Evolutionary conservation across 2,888 invertebrate genomes (phyloP).

Genomic region (Scaptomyza caliginosa): DNA sequence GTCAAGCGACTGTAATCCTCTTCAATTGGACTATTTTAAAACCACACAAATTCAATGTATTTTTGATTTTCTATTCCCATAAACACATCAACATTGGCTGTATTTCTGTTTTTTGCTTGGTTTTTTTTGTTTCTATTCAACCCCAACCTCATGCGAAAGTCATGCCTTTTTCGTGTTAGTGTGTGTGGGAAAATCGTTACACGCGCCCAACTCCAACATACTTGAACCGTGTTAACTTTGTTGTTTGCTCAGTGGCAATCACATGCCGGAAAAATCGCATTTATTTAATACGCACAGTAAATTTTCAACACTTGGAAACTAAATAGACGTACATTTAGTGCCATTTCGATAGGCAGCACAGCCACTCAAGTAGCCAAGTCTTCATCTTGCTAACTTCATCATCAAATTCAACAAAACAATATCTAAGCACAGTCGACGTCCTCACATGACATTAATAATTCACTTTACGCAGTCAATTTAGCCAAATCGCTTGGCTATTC

Average conservation of each 20-base stretch:
- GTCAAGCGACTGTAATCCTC: too few species aligned
- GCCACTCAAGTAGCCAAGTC: background rate
- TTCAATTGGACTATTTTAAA: too few species aligned
- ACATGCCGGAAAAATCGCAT: conserved; percentile 75
- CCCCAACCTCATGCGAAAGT: background rate
- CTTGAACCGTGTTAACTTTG: conserved; percentile 20
- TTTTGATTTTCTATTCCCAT: background rate
- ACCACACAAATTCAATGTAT: conserved; percentile 1
- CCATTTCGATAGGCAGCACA: conserved; percentile 57
- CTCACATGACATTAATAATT: conserved; percentile 77
- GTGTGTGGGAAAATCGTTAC: background rate
- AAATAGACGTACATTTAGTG: conserved; percentile 76
- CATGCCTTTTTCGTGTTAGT: conserved; percentile 15
- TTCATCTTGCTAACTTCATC: background rate
- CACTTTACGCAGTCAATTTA: conserved; percentile 78
- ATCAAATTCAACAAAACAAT: background rate
- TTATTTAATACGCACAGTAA: conserved; percentile 76
- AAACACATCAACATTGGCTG: background rate
- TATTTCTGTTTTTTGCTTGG: too few species aligned
- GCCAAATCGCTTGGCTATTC: conserved; percentile 73
- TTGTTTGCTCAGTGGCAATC: conserved; percentile 31
- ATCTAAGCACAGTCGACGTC: background rate
- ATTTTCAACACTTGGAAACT: conserved; percentile 75
- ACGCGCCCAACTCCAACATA: conserved; percentile 1
- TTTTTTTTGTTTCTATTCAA: background rate